phyloP scores from a whole-genome alignment of 2,888 invertebrate genomes.

The Drosophila engyochracea region DNA sequence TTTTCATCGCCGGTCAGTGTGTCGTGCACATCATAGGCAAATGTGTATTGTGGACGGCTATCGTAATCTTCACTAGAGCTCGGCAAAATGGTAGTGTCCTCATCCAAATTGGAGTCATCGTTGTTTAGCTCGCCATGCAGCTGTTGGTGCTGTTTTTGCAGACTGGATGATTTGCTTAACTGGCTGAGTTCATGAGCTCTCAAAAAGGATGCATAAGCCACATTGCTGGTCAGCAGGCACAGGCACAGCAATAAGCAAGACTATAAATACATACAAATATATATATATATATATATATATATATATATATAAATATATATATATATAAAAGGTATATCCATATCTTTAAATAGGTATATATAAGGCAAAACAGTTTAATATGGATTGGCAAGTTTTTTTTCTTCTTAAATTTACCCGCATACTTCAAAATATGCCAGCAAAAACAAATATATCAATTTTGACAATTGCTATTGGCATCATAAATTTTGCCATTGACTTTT shows the following conservation, averaged over 20 bases:
- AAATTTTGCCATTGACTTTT: constrained; percentile 57
- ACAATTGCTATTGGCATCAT: constrained; percentile 45
- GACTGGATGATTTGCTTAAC: constrained; percentile 59
- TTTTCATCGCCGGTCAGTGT: constrained; percentile 86
- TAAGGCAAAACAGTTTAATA: background rate
- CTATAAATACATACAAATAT: constrained; percentile 22
- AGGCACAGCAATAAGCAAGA: constrained; percentile 76
- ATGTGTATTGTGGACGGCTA: constrained; percentile 86
- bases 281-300: background rate
- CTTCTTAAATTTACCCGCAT: background rate
- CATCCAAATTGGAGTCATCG: constrained; percentile 66
- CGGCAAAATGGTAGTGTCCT: constrained; percentile 64
- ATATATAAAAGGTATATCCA: background rate
- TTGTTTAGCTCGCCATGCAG: constrained; percentile 48
- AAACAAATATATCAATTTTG: constrained; percentile 53
- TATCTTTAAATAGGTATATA: background rate
- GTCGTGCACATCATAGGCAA: constrained; percentile 86
- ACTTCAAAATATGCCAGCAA: background rate
- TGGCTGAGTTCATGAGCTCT: constrained; percentile 79
- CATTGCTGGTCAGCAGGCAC: constrained; percentile 71
- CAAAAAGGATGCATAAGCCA: constrained; percentile 71
- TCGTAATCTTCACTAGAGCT: constrained; percentile 85
- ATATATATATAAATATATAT: background rate
- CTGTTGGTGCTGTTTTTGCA: constrained; percentile 46
- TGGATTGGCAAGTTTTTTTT: background rate